Evolutionary conservation across 92 coral and sea anemone genomes (phyloP).

Genomic region (Phenganax subtilis): DNA sequence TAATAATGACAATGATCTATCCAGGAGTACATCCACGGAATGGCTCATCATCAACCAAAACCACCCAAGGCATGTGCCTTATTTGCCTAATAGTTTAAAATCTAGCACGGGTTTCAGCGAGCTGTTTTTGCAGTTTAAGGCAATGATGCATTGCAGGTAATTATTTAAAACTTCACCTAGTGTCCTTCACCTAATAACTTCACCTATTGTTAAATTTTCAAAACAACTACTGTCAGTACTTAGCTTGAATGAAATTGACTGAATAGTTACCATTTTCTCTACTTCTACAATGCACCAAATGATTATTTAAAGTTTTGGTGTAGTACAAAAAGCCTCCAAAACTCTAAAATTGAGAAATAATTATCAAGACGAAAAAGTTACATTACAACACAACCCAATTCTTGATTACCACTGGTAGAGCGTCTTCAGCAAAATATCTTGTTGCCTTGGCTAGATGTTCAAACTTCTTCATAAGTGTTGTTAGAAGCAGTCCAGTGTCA

Average conservation of each 20-base stretch:
- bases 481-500: slow-evolving; percentile 63
- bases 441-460: slow-evolving; percentile 53
- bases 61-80: too few relatives aligned
- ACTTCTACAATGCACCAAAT: slow-evolving; percentile 75
- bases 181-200: not conserved
- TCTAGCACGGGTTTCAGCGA: too few relatives aligned
- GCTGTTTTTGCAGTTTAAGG: too few relatives aligned
- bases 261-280: slow-evolving; percentile 22
- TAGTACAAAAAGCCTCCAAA: slow-evolving; percentile 73
- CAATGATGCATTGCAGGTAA: too few relatives aligned
- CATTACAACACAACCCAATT: not conserved
- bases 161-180: too few relatives aligned
- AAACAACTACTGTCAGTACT: not conserved
- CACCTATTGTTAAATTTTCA: not conserved
- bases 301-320: slow-evolving; percentile 61
- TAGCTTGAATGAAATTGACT: not conserved
- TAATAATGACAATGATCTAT: too few relatives aligned
- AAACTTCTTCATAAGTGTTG: slow-evolving; percentile 59
- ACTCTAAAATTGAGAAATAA: slow-evolving; percentile 42
- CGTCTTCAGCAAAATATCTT: slow-evolving; percentile 54
- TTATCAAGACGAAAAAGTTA: slow-evolving; percentile 59
- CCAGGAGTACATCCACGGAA: too few relatives aligned
- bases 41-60: too few relatives aligned
- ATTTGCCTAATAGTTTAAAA: too few relatives aligned
- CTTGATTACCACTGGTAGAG: slow-evolving; percentile 62